Conservation (phyloP, 1,140 invertebrate genomes). For the Cherax quadricarinatus region DNA sequence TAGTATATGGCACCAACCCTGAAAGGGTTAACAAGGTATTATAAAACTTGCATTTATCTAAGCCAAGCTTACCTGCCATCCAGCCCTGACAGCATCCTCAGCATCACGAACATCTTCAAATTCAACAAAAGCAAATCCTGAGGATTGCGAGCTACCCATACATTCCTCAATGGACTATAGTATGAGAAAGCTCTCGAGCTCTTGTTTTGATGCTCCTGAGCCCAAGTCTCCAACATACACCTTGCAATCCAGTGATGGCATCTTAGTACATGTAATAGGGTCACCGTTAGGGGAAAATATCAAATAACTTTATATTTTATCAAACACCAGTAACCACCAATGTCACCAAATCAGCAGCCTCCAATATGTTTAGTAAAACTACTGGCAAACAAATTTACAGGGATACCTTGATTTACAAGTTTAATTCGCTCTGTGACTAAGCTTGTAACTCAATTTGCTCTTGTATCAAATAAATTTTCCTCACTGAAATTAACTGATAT, state of each 20-base stretch:
- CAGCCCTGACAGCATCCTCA: conserved; percentile 95
- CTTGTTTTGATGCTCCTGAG: conserved; percentile 92
- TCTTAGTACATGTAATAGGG: conserved; percentile 4
- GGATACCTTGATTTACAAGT: no score
- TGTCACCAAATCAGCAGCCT: no score
- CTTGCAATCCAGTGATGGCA: conserved; percentile 84
- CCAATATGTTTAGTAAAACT: no score
- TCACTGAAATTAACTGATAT: no score
- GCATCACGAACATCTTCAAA: conserved; percentile 97
- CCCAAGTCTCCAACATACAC: conserved; percentile 99
- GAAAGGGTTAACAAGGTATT: no score
- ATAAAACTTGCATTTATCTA: no score
- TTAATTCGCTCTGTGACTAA: no score
- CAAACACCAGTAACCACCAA: no score
- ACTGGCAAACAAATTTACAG: no score
- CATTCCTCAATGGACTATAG: conserved; percentile 95
- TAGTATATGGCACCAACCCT: no score
- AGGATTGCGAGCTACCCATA: conserved; percentile 96
- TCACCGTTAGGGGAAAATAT: neutral
- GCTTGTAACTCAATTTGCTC: no score
- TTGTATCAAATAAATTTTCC: no score
- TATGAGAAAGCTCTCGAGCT: conserved; percentile 90
- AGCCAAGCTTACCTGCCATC: conserved; percentile 90
- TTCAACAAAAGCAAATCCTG: conserved; percentile 98
- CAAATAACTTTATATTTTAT: neutral